Evolutionary conservation across 2,797 vertebrate species (phyloP).

Genomic region (Pipistrellus pygmaeus): DNA sequence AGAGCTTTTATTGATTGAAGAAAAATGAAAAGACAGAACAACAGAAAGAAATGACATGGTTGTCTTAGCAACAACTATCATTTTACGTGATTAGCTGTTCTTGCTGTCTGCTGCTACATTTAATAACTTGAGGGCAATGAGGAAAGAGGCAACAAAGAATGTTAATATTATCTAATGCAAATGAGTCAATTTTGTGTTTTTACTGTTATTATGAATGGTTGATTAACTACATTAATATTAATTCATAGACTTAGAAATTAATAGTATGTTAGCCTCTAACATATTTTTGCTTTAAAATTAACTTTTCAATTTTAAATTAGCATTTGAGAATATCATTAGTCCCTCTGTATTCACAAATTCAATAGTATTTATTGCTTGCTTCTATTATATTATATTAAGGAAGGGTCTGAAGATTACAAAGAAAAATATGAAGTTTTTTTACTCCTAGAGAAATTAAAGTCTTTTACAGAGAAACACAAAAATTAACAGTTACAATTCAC

Average conservation of each 20-base stretch:
- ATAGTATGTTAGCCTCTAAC: neutral
- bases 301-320: constrained; percentile 36
- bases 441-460: constrained; percentile 16
- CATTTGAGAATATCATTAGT: neutral
- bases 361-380: neutral
- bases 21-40: constrained; percentile 53
- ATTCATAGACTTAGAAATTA: neutral
- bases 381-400: neutral
- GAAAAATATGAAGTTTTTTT: neutral
- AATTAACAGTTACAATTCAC: neutral
- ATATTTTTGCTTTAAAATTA: constrained; percentile 48
- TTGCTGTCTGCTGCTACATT: neutral
- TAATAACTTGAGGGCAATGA: neutral
- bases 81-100: constrained; percentile 18
- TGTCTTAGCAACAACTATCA: constrained; percentile 47
- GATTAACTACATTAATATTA: constrained; percentile 16
- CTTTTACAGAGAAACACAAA: neutral
- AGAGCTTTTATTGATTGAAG: constrained; percentile 51
- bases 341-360: neutral
- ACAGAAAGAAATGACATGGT: neutral
- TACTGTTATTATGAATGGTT: neutral
- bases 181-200: neutral
- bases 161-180: neutral
- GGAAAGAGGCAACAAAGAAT: neutral
- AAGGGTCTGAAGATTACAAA: neutral